Conservation (phyloP, 2,797 vertebrate species). For the Sebastes steindachneri region DNA sequence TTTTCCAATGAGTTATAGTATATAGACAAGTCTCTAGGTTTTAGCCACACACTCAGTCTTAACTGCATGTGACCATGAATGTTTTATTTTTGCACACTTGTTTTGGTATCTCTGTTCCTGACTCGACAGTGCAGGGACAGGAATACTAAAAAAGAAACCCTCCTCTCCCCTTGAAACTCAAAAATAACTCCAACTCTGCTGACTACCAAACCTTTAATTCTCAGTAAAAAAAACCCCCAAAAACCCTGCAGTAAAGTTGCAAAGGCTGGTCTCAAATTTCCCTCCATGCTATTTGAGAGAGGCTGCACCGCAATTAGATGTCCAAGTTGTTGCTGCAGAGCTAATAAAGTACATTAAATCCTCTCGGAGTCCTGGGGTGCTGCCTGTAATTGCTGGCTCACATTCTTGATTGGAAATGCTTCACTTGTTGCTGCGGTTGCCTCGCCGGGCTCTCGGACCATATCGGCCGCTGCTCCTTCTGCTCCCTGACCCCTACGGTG, state of each 20-base stretch:
- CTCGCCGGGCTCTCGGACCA: neutral
- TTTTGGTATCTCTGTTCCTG: neutral
- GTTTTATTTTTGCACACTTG: neutral
- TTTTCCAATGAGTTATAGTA: neutral
- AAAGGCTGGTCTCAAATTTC: constrained; percentile 9
- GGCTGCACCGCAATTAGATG: constrained; percentile 15
- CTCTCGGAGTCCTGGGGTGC: constrained; percentile 4
- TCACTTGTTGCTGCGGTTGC: constrained; percentile 42
- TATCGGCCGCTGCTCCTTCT: neutral
- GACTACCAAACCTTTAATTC: constrained; percentile 18
- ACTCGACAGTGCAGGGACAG: neutral
- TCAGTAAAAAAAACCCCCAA: neutral
- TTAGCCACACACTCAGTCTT: neutral
- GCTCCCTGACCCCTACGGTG: constrained; percentile 18
- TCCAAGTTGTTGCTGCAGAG: constrained; percentile 38
- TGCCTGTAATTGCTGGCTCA: constrained; percentile 41
- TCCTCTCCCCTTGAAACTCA: neutral
- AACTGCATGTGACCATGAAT: neutral
- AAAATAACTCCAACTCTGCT: constrained; percentile 2
- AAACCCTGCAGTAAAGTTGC: constrained; percentile 2
- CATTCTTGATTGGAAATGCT: constrained; percentile 44
- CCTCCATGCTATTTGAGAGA: constrained; percentile 4
- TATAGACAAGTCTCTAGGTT: neutral
- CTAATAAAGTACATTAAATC: constrained; percentile 34
- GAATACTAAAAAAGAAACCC: neutral